A percentile compares a stretch with the other conserved stretches of the same genome.
Conservation (phyloP, 2,797 vertebrate genomes). For the Graptemys geographica region DNA sequence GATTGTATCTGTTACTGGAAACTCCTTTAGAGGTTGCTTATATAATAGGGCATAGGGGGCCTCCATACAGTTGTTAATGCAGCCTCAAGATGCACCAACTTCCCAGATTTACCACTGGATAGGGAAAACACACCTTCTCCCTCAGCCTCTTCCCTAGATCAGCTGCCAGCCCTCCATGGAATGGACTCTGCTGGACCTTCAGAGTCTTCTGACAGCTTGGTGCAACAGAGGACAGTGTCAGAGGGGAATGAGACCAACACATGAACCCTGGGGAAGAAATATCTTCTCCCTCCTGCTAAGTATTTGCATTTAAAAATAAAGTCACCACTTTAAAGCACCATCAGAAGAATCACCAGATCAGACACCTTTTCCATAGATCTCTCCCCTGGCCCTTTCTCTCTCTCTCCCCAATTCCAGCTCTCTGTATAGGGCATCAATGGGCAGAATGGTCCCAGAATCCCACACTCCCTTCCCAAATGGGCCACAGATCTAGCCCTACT, state of each 20-base stretch:
- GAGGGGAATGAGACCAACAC: not conserved
- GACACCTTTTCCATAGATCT: not conserved
- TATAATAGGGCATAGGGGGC: not conserved
- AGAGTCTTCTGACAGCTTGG: not conserved
- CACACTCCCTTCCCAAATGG: not conserved
- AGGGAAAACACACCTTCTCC: not conserved
- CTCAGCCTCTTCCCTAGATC: not conserved
- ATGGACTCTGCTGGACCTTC: not conserved
- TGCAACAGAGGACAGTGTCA: not conserved
- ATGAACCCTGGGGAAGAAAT: not conserved
- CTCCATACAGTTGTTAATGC: not conserved
- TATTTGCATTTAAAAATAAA: not conserved
- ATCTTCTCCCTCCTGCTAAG: not conserved
- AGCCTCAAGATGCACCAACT: accelerated
- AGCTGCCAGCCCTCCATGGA: not conserved
- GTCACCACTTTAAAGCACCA: not conserved
- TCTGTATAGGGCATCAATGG: not conserved
- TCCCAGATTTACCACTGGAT: not conserved
- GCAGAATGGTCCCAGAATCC: not conserved
- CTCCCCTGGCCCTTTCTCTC: not conserved
- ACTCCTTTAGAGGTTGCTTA: not conserved
- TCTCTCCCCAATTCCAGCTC: not conserved
- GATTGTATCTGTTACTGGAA: not conserved
- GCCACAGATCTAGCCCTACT: not conserved
- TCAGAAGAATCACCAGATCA: not conserved